Conservation (phyloP, 2,888 invertebrate species). For the Nasonovia ribisnigri region DNA sequence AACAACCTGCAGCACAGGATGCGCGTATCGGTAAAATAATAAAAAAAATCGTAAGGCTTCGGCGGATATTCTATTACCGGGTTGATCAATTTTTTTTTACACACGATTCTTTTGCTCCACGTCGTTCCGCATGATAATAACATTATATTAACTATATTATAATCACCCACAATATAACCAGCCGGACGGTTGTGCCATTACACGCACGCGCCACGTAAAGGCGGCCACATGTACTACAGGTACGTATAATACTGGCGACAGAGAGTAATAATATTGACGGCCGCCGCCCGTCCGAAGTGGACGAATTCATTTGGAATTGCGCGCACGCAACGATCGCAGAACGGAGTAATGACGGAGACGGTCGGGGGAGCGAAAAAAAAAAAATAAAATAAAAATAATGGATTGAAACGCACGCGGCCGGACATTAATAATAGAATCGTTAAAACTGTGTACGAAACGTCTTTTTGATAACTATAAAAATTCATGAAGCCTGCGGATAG, state of each 20-base stretch:
- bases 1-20: constrained; percentile 22
- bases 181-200: neutral
- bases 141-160: neutral
- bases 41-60: constrained; percentile 48
- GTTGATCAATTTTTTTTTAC: constrained; percentile 48
- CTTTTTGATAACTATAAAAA: constrained; percentile 62
- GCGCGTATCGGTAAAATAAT: constrained; percentile 3
- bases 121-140: neutral
- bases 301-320: constrained; percentile 57
- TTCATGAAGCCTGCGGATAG: constrained; percentile 48
- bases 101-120: neutral
- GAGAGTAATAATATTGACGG: neutral
- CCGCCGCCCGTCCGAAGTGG: neutral
- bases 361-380: neutral
- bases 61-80: constrained; percentile 47
- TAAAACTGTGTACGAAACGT: constrained; percentile 52
- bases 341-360: constrained; percentile 39
- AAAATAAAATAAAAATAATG: no score
- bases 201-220: neutral
- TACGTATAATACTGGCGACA: neutral
- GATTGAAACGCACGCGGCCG: constrained; percentile 37
- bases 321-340: constrained; percentile 57
- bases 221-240: neutral
- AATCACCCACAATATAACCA: no score
- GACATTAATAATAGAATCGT: constrained; percentile 62